These are phyloP conservation scores for Paramormyrops hopkinsi DNA, from an alignment of 2,797 vertebrate genomes.

Conservation along the genomic window DNA sequence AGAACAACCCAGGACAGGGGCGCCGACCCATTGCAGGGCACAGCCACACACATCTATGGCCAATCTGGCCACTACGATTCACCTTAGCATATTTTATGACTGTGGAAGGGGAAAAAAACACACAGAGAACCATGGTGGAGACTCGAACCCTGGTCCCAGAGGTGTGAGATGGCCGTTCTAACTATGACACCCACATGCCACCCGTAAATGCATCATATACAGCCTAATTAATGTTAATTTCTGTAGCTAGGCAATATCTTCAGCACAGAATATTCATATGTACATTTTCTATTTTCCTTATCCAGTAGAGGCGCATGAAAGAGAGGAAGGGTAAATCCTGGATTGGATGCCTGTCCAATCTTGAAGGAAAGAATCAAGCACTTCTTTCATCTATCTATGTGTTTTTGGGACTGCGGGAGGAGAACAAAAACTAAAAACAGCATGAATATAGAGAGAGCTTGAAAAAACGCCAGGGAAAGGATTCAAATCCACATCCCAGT, in stretches of 20 bases:
- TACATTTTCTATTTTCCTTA: background rate
- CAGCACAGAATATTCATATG: background rate
- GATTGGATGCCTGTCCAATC: background rate
- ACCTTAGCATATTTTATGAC: background rate
- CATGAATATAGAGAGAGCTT: background rate
- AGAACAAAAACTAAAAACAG: background rate
- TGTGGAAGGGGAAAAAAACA: background rate
- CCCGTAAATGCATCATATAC: background rate
- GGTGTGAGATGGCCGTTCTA: background rate
- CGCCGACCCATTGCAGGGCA: background rate
- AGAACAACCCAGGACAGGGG: background rate
- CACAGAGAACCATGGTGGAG: background rate
- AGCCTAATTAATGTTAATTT: background rate
- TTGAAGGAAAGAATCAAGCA: background rate
- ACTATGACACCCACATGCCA: background rate
- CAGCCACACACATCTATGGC: background rate
- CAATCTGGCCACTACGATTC: background rate
- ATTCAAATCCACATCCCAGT: background rate
- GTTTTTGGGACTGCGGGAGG: background rate
- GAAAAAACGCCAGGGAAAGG: background rate
- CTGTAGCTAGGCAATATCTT: background rate
- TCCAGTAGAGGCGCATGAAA: background rate
- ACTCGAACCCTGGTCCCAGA: background rate
- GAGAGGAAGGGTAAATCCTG: background rate
- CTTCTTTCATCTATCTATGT: background rate